Base-by-base conservation (phyloP, 2,888 invertebrate species). In the Drosophila rubida region DNA sequence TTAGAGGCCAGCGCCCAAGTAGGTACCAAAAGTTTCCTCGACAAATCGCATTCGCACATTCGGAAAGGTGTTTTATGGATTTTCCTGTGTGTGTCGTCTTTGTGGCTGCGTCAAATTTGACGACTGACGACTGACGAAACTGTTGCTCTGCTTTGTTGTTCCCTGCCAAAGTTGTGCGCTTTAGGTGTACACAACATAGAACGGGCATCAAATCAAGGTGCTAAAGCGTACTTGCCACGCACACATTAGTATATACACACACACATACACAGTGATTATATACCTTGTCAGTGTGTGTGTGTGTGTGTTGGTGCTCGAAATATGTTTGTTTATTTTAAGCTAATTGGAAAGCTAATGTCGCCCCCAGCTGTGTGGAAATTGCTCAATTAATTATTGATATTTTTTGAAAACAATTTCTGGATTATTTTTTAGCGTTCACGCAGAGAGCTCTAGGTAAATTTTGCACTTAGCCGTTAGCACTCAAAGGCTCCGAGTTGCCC, bases 121-220 rank as follows among this genome's bases (percentile, higher is more conserved):
- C 51, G 51, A 72, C 22, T 27, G 39, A 39, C 51, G 51, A 72
- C 22, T 27, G 39, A 39, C 51, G 51, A 72, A 82, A 87, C 88
- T 82, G 82, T 82, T 82, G 88, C 35, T 37, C 86, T 82, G 35
- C 82, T 86, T 78, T 73, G 58, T 59, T 65, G 62, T 74, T 72
- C 42, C 44, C 68, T 35, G 45, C 54, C 44, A 55, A 30, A 54
- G 71, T 77, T 66, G 35, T 13, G 44, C 23, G 35, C 41, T 74
- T 74, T 77, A 45, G 73, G 78, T 74, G 67, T 74, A 74, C 78
- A 77, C 41, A 77, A 66, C 44, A 53, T 16, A 49, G 54, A 66
- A 30, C 39, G 30, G 32, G 23, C 45, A 62, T 50, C 45, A 41
- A 37, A 50, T 30, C 42, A 54, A 50, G 54, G 14, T 42, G 48